Percentiles rank a stretch among this genome's conserved stretches.
Evolutionary conservation across 23 tunicate species (phyloP).

Genomic region (Styela clava): DNA sequence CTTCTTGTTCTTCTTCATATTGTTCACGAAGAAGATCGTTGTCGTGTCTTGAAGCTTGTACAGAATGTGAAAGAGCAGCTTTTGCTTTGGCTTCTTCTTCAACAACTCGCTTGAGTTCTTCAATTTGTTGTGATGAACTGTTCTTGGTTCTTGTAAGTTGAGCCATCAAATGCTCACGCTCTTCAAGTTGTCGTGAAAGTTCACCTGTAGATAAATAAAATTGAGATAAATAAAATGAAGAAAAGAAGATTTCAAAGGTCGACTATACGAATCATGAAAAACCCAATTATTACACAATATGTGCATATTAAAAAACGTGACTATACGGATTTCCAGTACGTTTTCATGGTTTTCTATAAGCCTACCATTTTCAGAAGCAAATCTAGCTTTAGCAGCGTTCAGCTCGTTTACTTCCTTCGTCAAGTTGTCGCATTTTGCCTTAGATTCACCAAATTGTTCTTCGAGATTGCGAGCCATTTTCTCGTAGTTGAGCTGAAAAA

Average conservation of each 20-base stretch:
- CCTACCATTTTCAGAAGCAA: conserved; percentile 54
- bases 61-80: conserved; percentile 25
- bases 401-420: conserved; percentile 77
- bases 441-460: conserved; percentile 70
- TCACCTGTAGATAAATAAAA: conserved; percentile 11
- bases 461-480: conserved; percentile 85
- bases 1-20: conserved; percentile 92
- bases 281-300: not conserved
- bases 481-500: conserved; percentile 63
- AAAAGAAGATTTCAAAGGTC: not conserved
- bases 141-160: conserved; percentile 42
- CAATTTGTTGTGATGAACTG: conserved; percentile 68
- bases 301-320: too few species aligned
- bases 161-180: conserved; percentile 89
- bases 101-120: conserved; percentile 81
- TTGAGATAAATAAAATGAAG: too few species aligned
- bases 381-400: conserved; percentile 46
- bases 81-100: conserved; percentile 50
- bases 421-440: conserved; percentile 79
- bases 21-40: conserved; percentile 79
- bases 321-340: too few species aligned
- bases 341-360: not conserved
- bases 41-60: conserved; percentile 71
- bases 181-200: conserved; percentile 62
- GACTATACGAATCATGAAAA: not conserved